Conservation (phyloP, 2,888 invertebrate species). For the Campoletis raptor region DNA sequence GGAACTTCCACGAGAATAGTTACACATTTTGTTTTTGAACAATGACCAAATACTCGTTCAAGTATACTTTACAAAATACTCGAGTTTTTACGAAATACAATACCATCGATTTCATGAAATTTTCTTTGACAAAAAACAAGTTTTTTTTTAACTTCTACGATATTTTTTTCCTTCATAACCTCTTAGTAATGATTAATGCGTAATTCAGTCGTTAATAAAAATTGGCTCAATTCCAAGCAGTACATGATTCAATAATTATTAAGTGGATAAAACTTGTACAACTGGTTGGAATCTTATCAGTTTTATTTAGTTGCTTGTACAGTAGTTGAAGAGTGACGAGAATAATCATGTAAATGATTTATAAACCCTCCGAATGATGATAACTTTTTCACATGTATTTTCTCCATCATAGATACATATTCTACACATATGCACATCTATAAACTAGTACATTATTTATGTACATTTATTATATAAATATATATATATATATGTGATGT, state of each 20-base stretch:
- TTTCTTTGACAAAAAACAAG: background rate
- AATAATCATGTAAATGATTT: conserved; percentile 53
- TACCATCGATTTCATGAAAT: background rate
- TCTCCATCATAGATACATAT: background rate
- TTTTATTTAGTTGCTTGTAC: background rate
- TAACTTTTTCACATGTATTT: conserved; percentile 27
- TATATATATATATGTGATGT: conserved; percentile 34
- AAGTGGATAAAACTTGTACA: conserved; percentile 23
- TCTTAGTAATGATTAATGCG: too few relatives aligned
- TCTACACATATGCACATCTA: background rate
- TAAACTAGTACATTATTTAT: conserved; percentile 11
- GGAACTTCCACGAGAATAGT: background rate
- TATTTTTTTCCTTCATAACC: too few relatives aligned
- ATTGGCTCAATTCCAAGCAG: background rate
- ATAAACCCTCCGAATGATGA: conserved; percentile 48
- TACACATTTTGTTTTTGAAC: background rate
- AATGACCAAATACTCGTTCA: background rate
- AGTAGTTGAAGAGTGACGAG: conserved; percentile 34
- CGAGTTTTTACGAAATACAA: background rate
- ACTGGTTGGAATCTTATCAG: conserved; percentile 18
- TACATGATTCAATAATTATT: conserved; percentile 4
- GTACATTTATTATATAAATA: conserved; percentile 49
- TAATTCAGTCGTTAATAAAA: background rate
- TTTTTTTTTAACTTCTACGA: background rate
- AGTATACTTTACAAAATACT: background rate